These are phyloP conservation scores for Ancistrus triradiatus DNA, from an alignment of 2,113 vertebrate species.

Conservation along the genomic window DNA sequence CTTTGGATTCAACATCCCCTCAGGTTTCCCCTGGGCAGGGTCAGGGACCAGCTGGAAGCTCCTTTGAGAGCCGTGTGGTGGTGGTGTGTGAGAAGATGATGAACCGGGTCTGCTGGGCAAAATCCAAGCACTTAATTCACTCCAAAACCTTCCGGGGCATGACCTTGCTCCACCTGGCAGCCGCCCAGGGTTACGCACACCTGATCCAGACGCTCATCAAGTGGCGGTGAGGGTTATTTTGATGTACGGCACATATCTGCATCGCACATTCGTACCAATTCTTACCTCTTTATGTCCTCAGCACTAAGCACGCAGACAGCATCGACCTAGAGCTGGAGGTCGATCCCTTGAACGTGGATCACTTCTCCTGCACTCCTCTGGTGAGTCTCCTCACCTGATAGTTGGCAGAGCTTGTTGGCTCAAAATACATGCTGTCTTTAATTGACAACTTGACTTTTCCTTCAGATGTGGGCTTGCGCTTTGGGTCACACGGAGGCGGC, in stretches of 20 bases:
- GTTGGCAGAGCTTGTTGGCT: background rate
- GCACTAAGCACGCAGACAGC: slow-evolving; percentile 93
- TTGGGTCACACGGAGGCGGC: slow-evolving; percentile 91
- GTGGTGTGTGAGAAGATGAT: slow-evolving; percentile 99
- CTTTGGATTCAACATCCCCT: slow-evolving; percentile 6
- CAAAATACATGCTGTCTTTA: background rate
- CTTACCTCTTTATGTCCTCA: slow-evolving; percentile 53
- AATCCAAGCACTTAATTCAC: slow-evolving; percentile 94
- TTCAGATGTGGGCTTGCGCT: slow-evolving; percentile 96
- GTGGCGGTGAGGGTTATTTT: slow-evolving; percentile 85
- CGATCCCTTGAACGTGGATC: slow-evolving; percentile 95
- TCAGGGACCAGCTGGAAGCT: slow-evolving; percentile 72
- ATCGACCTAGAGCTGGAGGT: slow-evolving; percentile 96
- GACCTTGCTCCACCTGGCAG: slow-evolving; percentile 93
- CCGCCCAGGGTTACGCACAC: slow-evolving; percentile 93
- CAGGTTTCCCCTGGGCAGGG: slow-evolving; percentile 78
- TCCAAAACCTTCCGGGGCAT: slow-evolving; percentile 96
- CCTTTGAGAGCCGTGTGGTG: slow-evolving; percentile 94
- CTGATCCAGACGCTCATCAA: slow-evolving; percentile 98
- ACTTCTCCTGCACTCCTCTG: slow-evolving; percentile 96
- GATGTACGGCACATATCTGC: background rate
- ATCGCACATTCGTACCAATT: slow-evolving; percentile 16
- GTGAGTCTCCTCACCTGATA: slow-evolving; percentile 63
- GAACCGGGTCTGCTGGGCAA: slow-evolving; percentile 93
- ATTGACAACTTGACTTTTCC: background rate